A percentile compares a stretch with the other conserved stretches of the same genome.
Evolutionary conservation across 2,797 vertebrate species (phyloP).

Genomic region (Pseudomugil gertrudae): DNA sequence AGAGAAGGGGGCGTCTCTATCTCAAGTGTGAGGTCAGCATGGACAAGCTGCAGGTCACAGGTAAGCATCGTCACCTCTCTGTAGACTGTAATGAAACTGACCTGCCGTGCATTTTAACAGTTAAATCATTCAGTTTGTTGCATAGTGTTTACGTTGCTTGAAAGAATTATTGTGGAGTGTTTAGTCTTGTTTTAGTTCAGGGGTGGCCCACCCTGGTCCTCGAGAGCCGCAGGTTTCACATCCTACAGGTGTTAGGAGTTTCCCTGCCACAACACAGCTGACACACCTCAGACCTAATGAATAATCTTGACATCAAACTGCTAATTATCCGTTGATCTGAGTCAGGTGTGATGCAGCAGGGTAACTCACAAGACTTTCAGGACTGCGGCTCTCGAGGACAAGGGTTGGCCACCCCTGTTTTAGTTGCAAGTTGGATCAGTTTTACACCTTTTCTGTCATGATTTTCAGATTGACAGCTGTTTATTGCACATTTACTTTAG

Average conservation of each 20-base stretch:
- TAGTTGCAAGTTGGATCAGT: conserved; percentile 11
- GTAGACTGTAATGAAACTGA: neutral
- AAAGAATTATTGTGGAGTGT: neutral
- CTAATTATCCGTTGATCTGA: no score
- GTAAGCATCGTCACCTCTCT: conserved; percentile 66
- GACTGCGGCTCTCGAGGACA: no score
- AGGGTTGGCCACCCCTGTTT: conserved; percentile 23
- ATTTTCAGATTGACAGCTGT: conserved; percentile 9
- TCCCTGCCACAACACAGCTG: no score
- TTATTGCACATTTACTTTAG: conserved; percentile 11
- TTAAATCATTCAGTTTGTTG: neutral
- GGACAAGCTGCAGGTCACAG: conserved; percentile 90
- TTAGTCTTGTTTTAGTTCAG: neutral
- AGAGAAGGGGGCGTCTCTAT: conserved; percentile 90
- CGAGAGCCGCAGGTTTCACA: no score
- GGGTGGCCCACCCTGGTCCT: no score
- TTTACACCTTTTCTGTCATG: conserved; percentile 25
- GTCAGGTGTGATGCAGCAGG: no score
- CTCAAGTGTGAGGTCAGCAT: conserved; percentile 90
- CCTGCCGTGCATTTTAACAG: neutral
- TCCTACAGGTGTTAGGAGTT: no score
- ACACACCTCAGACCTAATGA: no score
- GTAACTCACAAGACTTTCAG: no score
- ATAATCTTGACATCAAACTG: no score
- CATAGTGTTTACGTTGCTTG: neutral